phyloP scores from a whole-genome alignment of 2,113 vertebrate species.

The Archilochus colubris region DNA sequence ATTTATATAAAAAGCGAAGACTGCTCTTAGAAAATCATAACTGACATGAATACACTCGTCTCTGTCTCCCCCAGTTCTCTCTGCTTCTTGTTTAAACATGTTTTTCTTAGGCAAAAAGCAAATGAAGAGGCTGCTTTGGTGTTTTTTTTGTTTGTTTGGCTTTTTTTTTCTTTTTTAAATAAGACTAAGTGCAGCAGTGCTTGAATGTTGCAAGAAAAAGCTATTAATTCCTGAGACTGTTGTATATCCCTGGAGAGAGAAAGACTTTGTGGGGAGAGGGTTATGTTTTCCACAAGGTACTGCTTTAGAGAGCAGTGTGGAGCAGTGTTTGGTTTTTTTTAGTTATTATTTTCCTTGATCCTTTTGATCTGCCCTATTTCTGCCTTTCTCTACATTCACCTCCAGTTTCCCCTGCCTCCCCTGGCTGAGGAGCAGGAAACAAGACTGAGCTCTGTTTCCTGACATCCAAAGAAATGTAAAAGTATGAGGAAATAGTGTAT shows the following conservation, averaged over 20 bases:
- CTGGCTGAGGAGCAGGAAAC: constrained; percentile 32
- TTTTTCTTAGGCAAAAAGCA: constrained; percentile 23
- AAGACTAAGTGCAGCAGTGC: neutral
- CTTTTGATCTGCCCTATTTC: constrained; percentile 33
- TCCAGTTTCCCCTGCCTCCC: constrained; percentile 1
- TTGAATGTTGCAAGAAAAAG: constrained; percentile 16
- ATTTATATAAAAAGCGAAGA: constrained; percentile 17
- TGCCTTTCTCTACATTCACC: constrained; percentile 13
- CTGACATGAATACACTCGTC: neutral
- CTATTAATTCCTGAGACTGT: neutral
- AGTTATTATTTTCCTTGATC: neutral
- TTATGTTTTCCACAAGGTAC: neutral
- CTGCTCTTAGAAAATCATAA: constrained; percentile 44
- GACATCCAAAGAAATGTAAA: neutral
- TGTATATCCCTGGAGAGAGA: constrained; percentile 17
- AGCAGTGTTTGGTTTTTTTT: neutral
- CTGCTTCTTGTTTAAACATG: neutral
- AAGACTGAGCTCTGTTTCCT: constrained; percentile 49
- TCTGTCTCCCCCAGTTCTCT: neutral
- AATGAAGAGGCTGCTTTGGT: neutral
- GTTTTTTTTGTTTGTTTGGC: neutral
- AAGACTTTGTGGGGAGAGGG: neutral
- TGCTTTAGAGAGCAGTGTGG: constrained; percentile 1
- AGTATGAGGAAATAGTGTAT: neutral
- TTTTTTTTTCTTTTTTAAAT: neutral